A percentile compares a stretch with the other conserved stretches of the same genome.
phyloP scores from a whole-genome alignment of 2,888 invertebrate genomes.

The Neoitamus cyanurus region DNA sequence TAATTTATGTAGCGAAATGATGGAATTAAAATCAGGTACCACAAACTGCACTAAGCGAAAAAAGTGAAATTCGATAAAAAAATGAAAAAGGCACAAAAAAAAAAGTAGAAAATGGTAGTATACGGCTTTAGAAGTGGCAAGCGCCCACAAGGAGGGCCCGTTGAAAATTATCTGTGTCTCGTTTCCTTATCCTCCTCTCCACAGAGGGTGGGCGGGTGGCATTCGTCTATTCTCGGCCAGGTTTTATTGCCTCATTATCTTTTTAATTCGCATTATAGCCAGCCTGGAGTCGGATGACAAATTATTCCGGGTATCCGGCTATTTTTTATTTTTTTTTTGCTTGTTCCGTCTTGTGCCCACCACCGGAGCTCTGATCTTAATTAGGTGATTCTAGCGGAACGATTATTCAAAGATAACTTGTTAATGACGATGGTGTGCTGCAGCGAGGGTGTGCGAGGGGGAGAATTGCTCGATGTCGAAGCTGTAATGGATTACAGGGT shows the following conservation, averaged over 20 bases:
- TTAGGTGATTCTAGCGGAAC: conserved; percentile 37
- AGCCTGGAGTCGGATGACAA: conserved; percentile 49
- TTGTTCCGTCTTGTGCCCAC: neutral
- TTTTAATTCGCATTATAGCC: conserved; percentile 50
- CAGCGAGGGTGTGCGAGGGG: neutral
- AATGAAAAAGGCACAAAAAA: neutral
- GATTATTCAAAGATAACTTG: conserved; percentile 45
- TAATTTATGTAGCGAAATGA: conserved; percentile 49
- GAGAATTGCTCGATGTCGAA: conserved; percentile 2
- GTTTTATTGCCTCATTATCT: conserved; percentile 51
- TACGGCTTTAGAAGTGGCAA: neutral
- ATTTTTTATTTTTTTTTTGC: conserved; percentile 8
- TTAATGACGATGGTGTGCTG: neutral
- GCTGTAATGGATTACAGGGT: conserved; percentile 28
- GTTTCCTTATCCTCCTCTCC: neutral
- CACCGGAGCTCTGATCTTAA: conserved; percentile 17
- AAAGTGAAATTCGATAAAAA: neutral
- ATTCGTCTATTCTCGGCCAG: neutral
- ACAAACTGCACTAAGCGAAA: neutral
- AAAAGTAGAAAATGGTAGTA: neutral
- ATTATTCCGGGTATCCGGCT: conserved; percentile 39
- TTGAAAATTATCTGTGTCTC: neutral
- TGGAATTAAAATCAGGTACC: conserved; percentile 44
- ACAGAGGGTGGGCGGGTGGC: neutral
- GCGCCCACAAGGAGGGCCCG: neutral